Percentiles rank a stretch among this genome's conserved stretches.
phyloP scores from a whole-genome alignment of 2,113 vertebrate genomes.

The Antigone vipio region DNA sequence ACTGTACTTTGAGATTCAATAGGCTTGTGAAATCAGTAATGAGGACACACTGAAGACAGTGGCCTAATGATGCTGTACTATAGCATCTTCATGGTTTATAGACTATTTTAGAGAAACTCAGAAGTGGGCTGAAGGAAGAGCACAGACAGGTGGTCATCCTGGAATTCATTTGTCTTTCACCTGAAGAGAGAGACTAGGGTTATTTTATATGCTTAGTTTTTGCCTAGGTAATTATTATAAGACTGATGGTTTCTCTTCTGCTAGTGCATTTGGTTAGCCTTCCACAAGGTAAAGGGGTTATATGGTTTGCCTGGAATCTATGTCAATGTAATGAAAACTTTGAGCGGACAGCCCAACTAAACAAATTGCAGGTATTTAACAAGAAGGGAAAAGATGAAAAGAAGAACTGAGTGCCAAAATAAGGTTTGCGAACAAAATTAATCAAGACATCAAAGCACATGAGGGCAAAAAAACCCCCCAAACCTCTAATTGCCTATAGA shows the following conservation, averaged over 20 bases:
- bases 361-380: background rate
- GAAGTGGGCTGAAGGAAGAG: background rate
- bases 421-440: background rate
- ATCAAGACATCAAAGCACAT: background rate
- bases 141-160: background rate
- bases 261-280: background rate
- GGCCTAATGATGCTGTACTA: background rate
- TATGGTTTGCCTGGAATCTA: background rate
- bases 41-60: background rate
- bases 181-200: background rate
- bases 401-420: background rate
- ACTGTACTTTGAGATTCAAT: background rate
- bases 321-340: background rate
- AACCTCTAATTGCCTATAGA: background rate
- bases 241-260: background rate
- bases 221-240: background rate
- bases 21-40: background rate
- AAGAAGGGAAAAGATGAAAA: background rate
- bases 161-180: background rate
- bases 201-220: background rate
- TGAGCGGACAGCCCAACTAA: background rate
- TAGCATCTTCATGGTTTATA: background rate
- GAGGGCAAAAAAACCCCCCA: background rate
- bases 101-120: background rate
- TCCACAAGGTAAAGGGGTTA: background rate